Base-by-base conservation (phyloP, 2,113 vertebrate species). In the Dermatemys mawii region DNA sequence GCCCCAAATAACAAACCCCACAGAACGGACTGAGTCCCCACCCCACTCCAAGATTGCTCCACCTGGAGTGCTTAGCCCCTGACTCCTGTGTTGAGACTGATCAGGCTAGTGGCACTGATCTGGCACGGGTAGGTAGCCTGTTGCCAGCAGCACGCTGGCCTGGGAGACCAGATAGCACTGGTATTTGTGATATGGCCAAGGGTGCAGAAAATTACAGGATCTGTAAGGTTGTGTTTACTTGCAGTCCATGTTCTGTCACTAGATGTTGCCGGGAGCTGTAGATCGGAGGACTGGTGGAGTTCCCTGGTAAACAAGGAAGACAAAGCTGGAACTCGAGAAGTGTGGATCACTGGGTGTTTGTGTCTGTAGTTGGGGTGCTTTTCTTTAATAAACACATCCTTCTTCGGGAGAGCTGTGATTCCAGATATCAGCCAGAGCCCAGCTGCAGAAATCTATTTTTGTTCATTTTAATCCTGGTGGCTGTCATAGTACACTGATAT, bases 401-500 rank as follows among this genome's bases (percentile, higher is more conserved):
- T 27, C 10, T 44, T 21, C 6, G 48, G 78, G 21, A 50, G 49
- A 51, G 11, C 19, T 51, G 16, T 27, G 63, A 44, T 48, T 38
- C 35, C 54, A 13, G 54, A 27, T 81, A 35, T 26, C 32, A 49
- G 81, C 26, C 32, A 63, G 44, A 26, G 60, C 82, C 60, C 10
- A 7, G 19, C 67, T 35, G 19, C 84, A 29, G 27, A 44, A 35
- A 29, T 50, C 49, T 38, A 5, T 29, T 78, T 44, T 83, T 57
- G 21, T 24, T 29, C 83, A 67, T 11, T 84, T 44, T 87, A 35
- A 51, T 75, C 53, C 57, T 0, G 0, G n/a, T n/a, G n/a, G n/a
- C n/a, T n/a, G n/a, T n/a, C n/a, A n/a, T n/a, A n/a, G n/a, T n/a
- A n/a, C n/a, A n/a, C n/a, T n/a, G n/a, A n/a, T n/a, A 13, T 81